phyloP scores from a whole-genome alignment of 2,797 vertebrate species.

The Sphenopsis melanotis region DNA sequence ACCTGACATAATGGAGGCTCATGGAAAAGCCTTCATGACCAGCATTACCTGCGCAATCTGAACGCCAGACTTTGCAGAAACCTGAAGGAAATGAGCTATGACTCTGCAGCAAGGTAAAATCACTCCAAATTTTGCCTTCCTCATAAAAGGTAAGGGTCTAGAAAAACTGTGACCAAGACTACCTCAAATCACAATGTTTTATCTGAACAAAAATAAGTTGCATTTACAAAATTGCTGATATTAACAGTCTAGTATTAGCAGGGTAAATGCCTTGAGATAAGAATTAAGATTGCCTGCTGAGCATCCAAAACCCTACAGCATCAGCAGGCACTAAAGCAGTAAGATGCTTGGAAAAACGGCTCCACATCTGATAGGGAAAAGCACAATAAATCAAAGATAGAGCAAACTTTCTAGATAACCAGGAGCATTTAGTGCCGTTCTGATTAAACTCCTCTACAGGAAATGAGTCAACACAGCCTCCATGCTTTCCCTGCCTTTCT shows the following conservation, averaged over 20 bases:
- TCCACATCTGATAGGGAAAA: background rate
- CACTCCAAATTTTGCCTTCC: background rate
- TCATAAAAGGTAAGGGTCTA: background rate
- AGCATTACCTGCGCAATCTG: background rate
- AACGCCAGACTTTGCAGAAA: background rate
- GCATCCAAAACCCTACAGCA: background rate
- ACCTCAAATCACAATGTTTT: background rate
- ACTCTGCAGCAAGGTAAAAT: background rate
- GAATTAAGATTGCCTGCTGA: background rate
- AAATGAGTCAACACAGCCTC: constrained; percentile 1
- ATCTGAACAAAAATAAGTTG: background rate
- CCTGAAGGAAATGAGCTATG: background rate
- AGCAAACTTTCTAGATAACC: constrained; percentile 19
- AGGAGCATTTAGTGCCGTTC: background rate
- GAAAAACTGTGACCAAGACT: background rate
- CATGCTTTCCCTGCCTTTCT: constrained; percentile 1
- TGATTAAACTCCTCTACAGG: background rate
- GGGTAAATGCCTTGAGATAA: background rate
- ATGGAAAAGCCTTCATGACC: background rate
- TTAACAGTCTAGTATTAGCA: background rate
- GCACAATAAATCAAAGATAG: constrained; percentile 21
- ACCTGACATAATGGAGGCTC: background rate
- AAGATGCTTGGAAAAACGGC: background rate
- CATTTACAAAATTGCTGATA: background rate
- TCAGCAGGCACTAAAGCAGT: background rate